These are phyloP conservation scores for Pteronura brasiliensis DNA, from an alignment of 2,113 vertebrate species.

Conservation along the genomic window DNA sequence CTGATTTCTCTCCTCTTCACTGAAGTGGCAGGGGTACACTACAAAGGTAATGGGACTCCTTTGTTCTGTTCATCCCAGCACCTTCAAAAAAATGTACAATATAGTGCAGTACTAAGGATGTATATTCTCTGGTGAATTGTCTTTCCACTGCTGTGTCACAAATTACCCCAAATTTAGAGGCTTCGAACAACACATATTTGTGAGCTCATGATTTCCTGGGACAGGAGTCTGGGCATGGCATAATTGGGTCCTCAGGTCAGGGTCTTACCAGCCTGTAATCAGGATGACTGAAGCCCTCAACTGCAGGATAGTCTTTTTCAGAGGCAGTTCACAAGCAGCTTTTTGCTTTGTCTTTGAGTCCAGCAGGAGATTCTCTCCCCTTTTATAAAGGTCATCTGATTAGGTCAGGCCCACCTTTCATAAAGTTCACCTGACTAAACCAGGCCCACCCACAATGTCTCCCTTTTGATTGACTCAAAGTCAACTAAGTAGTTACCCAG, in stretches of 20 bases:
- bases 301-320: background rate
- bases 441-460: background rate
- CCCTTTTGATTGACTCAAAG: background rate
- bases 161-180: background rate
- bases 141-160: background rate
- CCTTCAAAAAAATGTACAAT: background rate
- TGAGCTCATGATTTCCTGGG: background rate
- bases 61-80: background rate
- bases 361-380: background rate
- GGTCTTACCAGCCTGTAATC: background rate
- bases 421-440: background rate
- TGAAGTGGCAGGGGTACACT: background rate
- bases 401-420: background rate
- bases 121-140: too few relatives aligned
- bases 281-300: background rate
- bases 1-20: background rate
- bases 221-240: background rate
- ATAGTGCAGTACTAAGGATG: background rate
- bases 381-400: background rate
- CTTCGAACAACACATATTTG: background rate
- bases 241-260: background rate
- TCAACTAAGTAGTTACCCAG: background rate
- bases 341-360: background rate
- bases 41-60: background rate
- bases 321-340: background rate